Evolutionary conservation across 2,113 vertebrate genomes (phyloP), one percentile per base, ranked within the genome.

Genomic region (Neolamprologus hecqui): DNA sequence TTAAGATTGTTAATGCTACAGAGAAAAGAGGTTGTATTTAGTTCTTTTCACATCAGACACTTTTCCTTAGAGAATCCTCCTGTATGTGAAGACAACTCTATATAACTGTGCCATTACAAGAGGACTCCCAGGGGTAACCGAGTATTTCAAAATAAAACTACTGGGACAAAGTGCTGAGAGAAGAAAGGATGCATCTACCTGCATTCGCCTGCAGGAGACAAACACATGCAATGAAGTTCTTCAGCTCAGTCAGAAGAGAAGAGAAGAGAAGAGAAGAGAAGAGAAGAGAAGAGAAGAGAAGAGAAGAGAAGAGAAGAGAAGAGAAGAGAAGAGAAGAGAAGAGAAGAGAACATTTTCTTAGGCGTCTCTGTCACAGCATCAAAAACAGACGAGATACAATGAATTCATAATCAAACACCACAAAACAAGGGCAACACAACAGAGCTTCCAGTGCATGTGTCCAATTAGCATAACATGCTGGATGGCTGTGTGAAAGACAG

Each of bases 381-480:
- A 84, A 81, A 90, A 75, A 73, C 84, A 87, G 68, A 81, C 6
- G 14, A 88, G 35, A 88, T 84, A 70, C 54, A 75, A 31, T 65
- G 13, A 89, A 88, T 86, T 81, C 75, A 81, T 86, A 86, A 92
- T 90, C 86, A 89, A 89, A 92, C 87, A 81, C 26, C 65, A 53
- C 70, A 83, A 86, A 83, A 82, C 81, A 84, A 88, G 75, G 70
- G 53, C 88, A 90, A 37, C 58, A 88, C 55, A 77, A 31, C 88
- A 84, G 79, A 86, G 79, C 82, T 77, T 58, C 73, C 55, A 84
- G 85, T 84, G 63, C 79, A 91, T 90, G 87, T 92, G 86, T 91
- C 79, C 85, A 94, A 89, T 94, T 90, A 92, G 85, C 87, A 90
- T 88, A 87, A 83, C 87, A 93, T 85, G 86, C 70, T 92, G 93